Conservation (phyloP, 2,888 invertebrate genomes). For the Drosophila aldrichi region DNA sequence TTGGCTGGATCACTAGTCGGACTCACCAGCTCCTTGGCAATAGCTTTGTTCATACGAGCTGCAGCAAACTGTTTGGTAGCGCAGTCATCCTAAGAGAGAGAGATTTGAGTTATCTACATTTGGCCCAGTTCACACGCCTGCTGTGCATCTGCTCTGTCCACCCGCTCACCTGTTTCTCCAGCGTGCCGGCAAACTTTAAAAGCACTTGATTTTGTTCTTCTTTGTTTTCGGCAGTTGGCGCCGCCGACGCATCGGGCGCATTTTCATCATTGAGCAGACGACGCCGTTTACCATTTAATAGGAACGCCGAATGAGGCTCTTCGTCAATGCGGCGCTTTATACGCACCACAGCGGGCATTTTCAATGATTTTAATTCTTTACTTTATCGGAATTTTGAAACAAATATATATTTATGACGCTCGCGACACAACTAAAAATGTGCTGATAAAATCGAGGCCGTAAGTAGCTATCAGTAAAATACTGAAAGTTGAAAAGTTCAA, state of each 20-base stretch:
- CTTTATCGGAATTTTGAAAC: conserved; percentile 35
- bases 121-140: too few species aligned
- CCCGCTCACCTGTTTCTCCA: conserved; percentile 88
- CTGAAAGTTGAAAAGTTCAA: not conserved
- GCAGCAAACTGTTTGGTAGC: conserved; percentile 84
- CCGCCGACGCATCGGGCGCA: conserved; percentile 14
- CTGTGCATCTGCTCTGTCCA: not conserved
- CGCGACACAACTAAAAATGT: conserved; percentile 26
- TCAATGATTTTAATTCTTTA: conserved; percentile 24
- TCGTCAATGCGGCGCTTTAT: conserved; percentile 91
- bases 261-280: conserved; percentile 86
- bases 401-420: conserved; percentile 16
- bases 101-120: not conserved
- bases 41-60: conserved; percentile 86
- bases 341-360: conserved; percentile 87
- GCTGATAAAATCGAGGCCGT: conserved; percentile 19
- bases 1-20: conserved; percentile 84
- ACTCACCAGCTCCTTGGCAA: conserved; percentile 85
- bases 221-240: conserved; percentile 40
- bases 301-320: conserved; percentile 89
- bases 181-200: conserved; percentile 91
- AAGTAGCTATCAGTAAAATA: not conserved
- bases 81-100: conserved; percentile 85
- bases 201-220: conserved; percentile 87
- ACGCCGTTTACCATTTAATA: conserved; percentile 90